Evolutionary conservation across 2,113 vertebrate species (phyloP), one percentile per base, ranked within the genome.

Genomic region (Spea multiplicata): DNA sequence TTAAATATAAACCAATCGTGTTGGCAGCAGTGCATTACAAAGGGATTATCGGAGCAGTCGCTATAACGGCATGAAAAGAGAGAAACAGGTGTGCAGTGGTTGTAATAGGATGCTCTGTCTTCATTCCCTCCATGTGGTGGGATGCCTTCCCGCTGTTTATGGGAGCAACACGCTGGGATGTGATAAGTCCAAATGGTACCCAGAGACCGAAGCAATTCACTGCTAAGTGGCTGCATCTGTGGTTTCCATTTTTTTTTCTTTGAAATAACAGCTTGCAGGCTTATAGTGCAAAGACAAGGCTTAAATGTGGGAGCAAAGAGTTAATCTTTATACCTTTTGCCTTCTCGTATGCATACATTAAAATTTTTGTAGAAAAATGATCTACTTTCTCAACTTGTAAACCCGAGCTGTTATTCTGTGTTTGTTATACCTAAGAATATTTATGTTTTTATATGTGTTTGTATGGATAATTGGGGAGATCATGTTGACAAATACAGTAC

Each of bases 171-270:
- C 61, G 78, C 78, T 80, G 78, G 71, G 78, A 80, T 80, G 65
- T 80, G 78, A 80, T 80, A 64, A 73, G 70, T 59, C 71, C 71
- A 73, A 80, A 69, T 80, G 78, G 62, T 74, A 50, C 78, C 64
- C 30, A 68, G 65, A 68, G 78, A 67, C 76, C 44, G 17, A 47
- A 78, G 30, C 78, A 74, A 80, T 68, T 80, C 71, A 74, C 78
- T 74, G 78, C 64, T 80, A 80, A 80, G 71, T 67, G 73, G 46
- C 64, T 73, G 44, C 78, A 68, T 73, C n/a, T 74, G 71, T 68
- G 64, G 52, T 61, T 69, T 68, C 5, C 71, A 68, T 46, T 72
- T 14, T 55, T 59, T 61, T 78, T 66, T 53, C 61, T 66, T 50
- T 65, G 44, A 14, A 17, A 44, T 17, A 66, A 74, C 10, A 44